Conservation (phyloP, 2,888 invertebrate genomes). For the Lasioglossum marginatum region DNA sequence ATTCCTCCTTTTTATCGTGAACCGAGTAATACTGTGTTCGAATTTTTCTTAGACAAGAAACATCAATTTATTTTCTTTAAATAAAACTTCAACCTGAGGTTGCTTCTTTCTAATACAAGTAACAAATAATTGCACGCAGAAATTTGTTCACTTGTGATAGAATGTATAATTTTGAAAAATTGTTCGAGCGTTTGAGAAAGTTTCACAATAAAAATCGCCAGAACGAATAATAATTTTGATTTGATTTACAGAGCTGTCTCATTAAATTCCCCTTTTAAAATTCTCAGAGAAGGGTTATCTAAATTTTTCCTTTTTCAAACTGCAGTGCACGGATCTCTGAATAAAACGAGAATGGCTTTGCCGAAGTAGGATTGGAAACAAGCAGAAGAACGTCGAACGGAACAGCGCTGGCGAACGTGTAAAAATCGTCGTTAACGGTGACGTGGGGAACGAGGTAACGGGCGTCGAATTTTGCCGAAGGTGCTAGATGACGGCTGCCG, state of each 20-base stretch:
- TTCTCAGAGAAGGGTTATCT: not conserved
- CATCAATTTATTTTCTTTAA: not conserved
- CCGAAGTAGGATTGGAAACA: not conserved
- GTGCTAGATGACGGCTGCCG: conserved; percentile 28
- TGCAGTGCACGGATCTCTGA: not conserved
- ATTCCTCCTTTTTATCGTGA: not conserved
- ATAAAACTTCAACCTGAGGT: too few relatives aligned
- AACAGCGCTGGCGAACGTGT: not conserved
- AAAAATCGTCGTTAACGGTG: not conserved
- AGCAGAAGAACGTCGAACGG: not conserved
- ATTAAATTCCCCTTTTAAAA: not conserved
- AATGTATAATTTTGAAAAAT: too few relatives aligned
- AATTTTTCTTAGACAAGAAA: not conserved
- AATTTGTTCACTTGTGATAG: too few relatives aligned
- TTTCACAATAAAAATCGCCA: too few relatives aligned
- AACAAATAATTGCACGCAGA: too few relatives aligned
- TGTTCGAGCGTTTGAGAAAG: too few relatives aligned
- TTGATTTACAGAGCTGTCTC: not conserved
- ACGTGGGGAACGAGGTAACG: conserved; percentile 44
- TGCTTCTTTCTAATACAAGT: too few relatives aligned
- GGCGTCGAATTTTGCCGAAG: conserved; percentile 42
- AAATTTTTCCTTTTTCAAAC: not conserved
- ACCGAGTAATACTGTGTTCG: not conserved
- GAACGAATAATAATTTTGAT: too few relatives aligned
- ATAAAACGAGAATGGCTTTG: not conserved